These are phyloP conservation scores for Lepidotrigona ventralis DNA, from an alignment of 1,140 invertebrate species.

Conservation along the genomic window DNA sequence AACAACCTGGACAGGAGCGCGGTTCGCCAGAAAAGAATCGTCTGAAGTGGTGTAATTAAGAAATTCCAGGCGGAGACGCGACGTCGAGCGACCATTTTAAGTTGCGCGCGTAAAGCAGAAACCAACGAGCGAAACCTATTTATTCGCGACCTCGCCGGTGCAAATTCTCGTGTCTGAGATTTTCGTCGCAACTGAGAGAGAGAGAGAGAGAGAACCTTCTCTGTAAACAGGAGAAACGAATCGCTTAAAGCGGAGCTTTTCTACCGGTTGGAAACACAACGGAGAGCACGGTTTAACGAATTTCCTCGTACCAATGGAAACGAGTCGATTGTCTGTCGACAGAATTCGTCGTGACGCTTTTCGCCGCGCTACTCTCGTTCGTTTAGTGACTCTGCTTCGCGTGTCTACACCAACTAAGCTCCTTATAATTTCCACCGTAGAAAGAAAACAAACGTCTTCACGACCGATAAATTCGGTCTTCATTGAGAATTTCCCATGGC, in stretches of 20 bases:
- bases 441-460: background rate
- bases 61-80: slow-evolving; percentile 44
- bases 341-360: background rate
- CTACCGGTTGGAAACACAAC: background rate
- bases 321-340: slow-evolving; percentile 1
- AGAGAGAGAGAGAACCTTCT: slow-evolving; percentile 15
- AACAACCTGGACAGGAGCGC: slow-evolving; percentile 19
- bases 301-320: background rate
- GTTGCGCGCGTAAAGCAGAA: background rate
- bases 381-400: background rate
- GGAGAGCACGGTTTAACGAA: background rate
- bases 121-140: slow-evolving; percentile 16
- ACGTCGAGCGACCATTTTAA: slow-evolving; percentile 38
- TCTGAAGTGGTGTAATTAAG: slow-evolving; percentile 58
- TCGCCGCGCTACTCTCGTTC: background rate
- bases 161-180: slow-evolving; percentile 40
- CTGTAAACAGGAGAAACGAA: slow-evolving; percentile 31
- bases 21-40: slow-evolving; percentile 39
- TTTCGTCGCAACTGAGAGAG: slow-evolving; percentile 27
- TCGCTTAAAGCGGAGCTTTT: slow-evolving; percentile 45
- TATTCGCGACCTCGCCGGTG: slow-evolving; percentile 10
- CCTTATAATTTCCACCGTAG: background rate
- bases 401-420: background rate
- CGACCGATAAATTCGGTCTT: background rate
- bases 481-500: background rate